These are phyloP conservation scores for Dendrocincla fuliginosa DNA, from an alignment of 2,797 vertebrate species.

Conservation along the genomic window DNA sequence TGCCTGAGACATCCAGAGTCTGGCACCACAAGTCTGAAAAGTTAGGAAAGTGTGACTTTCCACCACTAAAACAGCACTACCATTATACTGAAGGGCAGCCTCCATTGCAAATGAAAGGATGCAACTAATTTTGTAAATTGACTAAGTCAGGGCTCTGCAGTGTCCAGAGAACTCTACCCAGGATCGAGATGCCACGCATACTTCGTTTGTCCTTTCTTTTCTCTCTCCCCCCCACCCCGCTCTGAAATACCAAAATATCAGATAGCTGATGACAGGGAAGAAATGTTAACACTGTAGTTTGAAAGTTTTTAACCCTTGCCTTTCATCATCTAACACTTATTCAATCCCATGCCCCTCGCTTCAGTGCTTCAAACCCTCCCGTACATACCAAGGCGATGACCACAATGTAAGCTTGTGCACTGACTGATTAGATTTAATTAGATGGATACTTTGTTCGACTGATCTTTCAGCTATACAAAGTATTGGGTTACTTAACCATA, in stretches of 20 bases:
- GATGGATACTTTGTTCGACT: conserved; percentile 69
- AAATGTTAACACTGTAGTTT: conserved; percentile 65
- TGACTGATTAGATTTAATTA: conserved; percentile 73
- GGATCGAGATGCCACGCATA: conserved; percentile 42
- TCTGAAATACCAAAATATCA: conserved; percentile 61
- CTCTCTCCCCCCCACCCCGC: no score
- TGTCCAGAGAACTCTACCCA: neutral
- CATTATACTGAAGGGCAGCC: neutral
- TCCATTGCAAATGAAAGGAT: neutral
- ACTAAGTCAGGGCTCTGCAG: neutral
- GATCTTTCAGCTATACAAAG: conserved; percentile 68
- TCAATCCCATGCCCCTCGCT: conserved; percentile 46
- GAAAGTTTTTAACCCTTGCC: conserved; percentile 70
- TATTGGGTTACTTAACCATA: conserved; percentile 63
- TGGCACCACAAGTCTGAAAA: neutral
- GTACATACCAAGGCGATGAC: conserved; percentile 71
- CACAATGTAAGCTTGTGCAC: conserved; percentile 65
- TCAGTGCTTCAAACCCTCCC: conserved; percentile 53
- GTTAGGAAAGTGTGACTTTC: neutral
- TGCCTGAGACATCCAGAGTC: neutral
- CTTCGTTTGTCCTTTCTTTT: conserved; percentile 17
- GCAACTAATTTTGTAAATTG: neutral
- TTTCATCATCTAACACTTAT: conserved; percentile 59
- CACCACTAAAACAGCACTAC: neutral
- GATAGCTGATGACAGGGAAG: conserved; percentile 66